Evolutionary conservation across 2,888 invertebrate species (phyloP).

Genomic region (Gymnosoma rotundatum): DNA sequence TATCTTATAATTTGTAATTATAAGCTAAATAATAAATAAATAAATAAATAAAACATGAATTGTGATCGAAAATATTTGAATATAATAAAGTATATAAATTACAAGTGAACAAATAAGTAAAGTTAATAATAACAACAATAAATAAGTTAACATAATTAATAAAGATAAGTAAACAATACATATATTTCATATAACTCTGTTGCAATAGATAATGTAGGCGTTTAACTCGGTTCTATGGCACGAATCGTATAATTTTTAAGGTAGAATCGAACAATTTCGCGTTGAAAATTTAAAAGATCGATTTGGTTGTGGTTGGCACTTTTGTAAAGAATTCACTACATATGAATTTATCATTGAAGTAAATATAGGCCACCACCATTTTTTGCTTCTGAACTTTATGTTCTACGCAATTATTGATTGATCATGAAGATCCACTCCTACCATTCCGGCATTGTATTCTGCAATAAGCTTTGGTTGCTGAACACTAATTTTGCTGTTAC

Average conservation of each 20-base stretch:
- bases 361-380: background rate
- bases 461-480: background rate
- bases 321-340: background rate
- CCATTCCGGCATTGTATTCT: background rate
- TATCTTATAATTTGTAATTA: no score
- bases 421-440: background rate
- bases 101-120: no score
- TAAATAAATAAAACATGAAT: no score
- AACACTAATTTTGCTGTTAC: background rate
- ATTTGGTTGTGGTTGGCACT: background rate
- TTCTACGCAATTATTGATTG: background rate
- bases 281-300: constrained; percentile 1
- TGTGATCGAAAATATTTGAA: no score
- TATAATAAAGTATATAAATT: no score
- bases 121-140: no score
- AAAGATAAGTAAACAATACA: no score
- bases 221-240: background rate
- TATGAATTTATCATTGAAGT: background rate
- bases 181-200: no score
- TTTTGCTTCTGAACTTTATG: background rate
- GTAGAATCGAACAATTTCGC: background rate
- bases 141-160: no score
- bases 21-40: no score
- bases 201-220: background rate
- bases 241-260: constrained; percentile 1